Percentiles rank a stretch among this genome's conserved stretches.
Evolutionary conservation across 2,888 invertebrate genomes (phyloP).

Genomic region (Helobdella robusta): DNA sequence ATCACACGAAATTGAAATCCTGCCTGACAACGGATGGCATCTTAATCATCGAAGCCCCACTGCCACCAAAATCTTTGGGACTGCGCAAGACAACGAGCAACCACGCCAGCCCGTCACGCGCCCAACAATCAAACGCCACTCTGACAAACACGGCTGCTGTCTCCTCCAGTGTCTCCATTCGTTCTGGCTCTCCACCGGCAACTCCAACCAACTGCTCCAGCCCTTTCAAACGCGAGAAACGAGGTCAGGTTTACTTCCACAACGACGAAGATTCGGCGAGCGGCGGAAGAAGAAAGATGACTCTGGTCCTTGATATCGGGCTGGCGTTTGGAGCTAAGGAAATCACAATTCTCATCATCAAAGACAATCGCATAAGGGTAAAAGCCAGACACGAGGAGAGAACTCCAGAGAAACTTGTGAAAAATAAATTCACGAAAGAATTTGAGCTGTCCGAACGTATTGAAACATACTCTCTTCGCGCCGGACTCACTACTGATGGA

Average conservation of each 20-base stretch:
- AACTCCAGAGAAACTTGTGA: slow-evolving; percentile 34
- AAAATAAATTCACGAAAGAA: slow-evolving; percentile 35
- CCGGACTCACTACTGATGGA: slow-evolving; percentile 34
- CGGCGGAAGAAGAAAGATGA: slow-evolving; percentile 23
- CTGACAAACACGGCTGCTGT: slow-evolving; percentile 2
- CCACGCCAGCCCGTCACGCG: slow-evolving; percentile 31
- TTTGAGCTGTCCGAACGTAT: slow-evolving; percentile 35
- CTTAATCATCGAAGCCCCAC: slow-evolving; percentile 34
- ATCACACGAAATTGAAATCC: slow-evolving; percentile 32
- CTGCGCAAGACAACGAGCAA: slow-evolving; percentile 29
- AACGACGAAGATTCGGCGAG: slow-evolving; percentile 25
- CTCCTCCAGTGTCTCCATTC: slow-evolving; percentile 25
- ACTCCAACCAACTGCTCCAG: slow-evolving; percentile 20
- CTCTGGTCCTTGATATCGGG: slow-evolving; percentile 27
- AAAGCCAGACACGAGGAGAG: slow-evolving; percentile 36
- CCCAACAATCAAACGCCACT: slow-evolving; percentile 17
- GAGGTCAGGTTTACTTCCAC: slow-evolving; percentile 21
- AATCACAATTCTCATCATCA: slow-evolving; percentile 35
- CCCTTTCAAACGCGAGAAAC: slow-evolving; percentile 17
- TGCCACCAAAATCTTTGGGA: slow-evolving; percentile 33
- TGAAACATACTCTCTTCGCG: slow-evolving; percentile 34
- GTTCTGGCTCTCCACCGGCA: slow-evolving; percentile 29
- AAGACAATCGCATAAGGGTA: slow-evolving; percentile 34
- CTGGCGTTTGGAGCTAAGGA: slow-evolving; percentile 30
- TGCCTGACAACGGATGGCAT: slow-evolving; percentile 34